Evolutionary conservation across 2,797 vertebrate genomes (phyloP).

Genomic region (Mus caroli): DNA sequence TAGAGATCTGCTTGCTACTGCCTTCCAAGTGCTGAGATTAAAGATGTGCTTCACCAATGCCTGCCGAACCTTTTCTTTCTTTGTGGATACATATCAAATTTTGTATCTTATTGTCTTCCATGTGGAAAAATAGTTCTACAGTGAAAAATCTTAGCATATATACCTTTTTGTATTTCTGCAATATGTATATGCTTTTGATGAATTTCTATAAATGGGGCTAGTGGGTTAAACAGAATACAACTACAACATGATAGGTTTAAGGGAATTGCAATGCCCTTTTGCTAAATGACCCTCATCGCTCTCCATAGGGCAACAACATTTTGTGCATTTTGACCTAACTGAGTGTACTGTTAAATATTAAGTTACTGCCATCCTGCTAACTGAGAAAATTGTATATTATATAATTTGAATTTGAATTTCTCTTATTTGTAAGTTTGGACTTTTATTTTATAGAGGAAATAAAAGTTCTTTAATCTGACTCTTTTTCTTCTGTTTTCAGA

Average conservation of each 20-base stretch:
- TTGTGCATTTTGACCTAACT: not conserved
- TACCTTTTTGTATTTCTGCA: not conserved
- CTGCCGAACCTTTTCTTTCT: not conserved
- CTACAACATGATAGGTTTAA: not conserved
- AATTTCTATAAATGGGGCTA: not conserved
- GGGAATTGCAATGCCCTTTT: not conserved
- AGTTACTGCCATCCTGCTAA: not conserved
- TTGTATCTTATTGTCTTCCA: not conserved
- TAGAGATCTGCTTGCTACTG: not conserved
- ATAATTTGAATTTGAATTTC: not conserved
- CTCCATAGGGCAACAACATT: not conserved
- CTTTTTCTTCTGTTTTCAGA: not conserved
- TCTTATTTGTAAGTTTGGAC: not conserved
- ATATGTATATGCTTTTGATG: not conserved
- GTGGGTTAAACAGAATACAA: not conserved
- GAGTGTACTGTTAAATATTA: not conserved
- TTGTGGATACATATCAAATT: not conserved
- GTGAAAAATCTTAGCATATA: not conserved
- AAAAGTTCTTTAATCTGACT: not conserved
- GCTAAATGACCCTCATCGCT: not conserved
- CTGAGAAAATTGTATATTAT: not conserved
- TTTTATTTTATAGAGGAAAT: not conserved
- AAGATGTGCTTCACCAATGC: not conserved
- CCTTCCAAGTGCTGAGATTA: not conserved
- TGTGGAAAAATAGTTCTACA: slow-evolving; percentile 22